These are phyloP conservation scores for Sarcophaga bullata DNA, from an alignment of 1,140 invertebrate species.

Conservation along the genomic window DNA sequence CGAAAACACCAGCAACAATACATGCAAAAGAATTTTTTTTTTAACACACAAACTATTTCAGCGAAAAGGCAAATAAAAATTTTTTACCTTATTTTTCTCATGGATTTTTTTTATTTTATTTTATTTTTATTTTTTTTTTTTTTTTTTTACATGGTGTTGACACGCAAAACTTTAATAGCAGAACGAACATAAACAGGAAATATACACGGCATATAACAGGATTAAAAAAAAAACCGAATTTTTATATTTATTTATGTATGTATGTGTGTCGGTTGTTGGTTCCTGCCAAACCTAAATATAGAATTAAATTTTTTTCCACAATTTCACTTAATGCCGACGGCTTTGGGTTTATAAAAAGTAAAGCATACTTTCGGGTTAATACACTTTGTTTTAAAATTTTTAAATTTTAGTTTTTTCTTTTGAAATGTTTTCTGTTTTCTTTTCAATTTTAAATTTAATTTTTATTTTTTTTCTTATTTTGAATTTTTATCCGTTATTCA, in stretches of 20 bases:
- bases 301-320: too few species aligned
- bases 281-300: too few species aligned
- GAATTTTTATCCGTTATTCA: not conserved
- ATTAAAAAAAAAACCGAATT: not conserved
- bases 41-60: too few species aligned
- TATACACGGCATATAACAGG: not conserved
- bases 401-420: not conserved
- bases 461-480: constrained; percentile 17
- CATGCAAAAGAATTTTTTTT: not conserved
- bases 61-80: too few species aligned
- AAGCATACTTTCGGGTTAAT: not conserved
- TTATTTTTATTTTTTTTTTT: too few species aligned
- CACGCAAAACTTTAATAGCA: constrained; percentile 32
- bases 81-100: too few species aligned
- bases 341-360: not conserved
- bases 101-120: too few species aligned
- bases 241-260: too few species aligned
- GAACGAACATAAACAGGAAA: constrained; percentile 2
- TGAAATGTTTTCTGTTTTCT: not conserved
- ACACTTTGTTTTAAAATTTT: not conserved
- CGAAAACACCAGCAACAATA: not conserved
- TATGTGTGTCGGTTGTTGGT: too few species aligned
- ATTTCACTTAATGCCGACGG: too few species aligned
- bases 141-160: constrained; percentile 33
- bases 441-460: constrained; percentile 22